Evolutionary conservation across 2,888 invertebrate genomes (phyloP), one percentile per base, ranked within the genome.

Genomic region (Oscheius sp.): DNA sequence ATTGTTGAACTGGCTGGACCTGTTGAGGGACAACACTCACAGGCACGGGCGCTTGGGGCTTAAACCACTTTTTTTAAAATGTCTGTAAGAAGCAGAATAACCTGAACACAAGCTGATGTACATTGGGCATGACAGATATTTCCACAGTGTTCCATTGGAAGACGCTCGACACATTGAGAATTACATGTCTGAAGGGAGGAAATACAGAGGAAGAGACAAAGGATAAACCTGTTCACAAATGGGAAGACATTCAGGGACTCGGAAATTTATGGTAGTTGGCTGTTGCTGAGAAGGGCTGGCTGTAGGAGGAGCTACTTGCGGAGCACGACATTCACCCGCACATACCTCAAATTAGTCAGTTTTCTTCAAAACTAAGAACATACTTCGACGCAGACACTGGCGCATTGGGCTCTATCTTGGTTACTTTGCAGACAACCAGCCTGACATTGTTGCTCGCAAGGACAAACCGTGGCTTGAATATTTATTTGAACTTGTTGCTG

Each of bases 71-170:
- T 35, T 35, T 35, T n/a, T n/a, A n/a, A 35, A 52, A 49, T 1
- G 9, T n/a, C 16, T 25, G 21, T 45, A 23, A 53, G 23, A 52
- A 18, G 35, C 35, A n/a, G 35, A 35, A 35, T 35, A 43, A 59
- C 71, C 71, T 64, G 72, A 1, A 66, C 27, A 58, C 79, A 80
- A 2, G 77, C 79, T 6, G 76, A 63, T n/a, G 63, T 74, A 35
- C 79, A 80, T 49, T 80, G 79, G 1, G 72, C 49, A 29, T 46
- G 45, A 46, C 81, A 81, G 43, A 79, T 72, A 27, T 72, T 74
- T 13, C 81, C 81, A 29, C 81, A 81, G 35, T 81, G 81, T 13
- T 81, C 81, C 70, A 77, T 77, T 1, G 81, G 81, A 49, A 77
- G 74, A 53, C 77, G 71, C 59, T 79, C 78, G 64, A 79, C 76